phyloP scores from a whole-genome alignment of 2,113 vertebrate species.

The Triplophysa siluroides region DNA sequence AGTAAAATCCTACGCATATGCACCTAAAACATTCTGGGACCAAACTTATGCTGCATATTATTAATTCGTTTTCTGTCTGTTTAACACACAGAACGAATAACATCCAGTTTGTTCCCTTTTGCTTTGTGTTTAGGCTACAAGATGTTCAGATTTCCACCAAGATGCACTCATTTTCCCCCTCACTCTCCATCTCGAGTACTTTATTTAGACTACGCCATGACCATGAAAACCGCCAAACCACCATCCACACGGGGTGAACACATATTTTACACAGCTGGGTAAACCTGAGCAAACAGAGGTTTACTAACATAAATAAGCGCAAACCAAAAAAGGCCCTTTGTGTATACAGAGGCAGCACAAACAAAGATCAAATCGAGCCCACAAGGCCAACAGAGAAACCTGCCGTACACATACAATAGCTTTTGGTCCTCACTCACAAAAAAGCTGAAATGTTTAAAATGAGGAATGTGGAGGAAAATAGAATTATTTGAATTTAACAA shows the following conservation, averaged over 20 bases:
- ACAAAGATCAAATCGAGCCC: constrained; percentile 29
- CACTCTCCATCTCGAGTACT: neutral
- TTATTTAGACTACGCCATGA: constrained; percentile 34
- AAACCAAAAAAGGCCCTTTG: constrained; percentile 24
- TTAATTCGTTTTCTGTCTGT: neutral
- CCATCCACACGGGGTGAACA: constrained; percentile 15
- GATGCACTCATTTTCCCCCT: neutral
- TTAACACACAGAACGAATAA: neutral
- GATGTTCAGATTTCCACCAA: neutral
- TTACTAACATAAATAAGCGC: constrained; percentile 42
- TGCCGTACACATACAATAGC: neutral
- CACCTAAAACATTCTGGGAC: neutral
- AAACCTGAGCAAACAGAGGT: constrained; percentile 30
- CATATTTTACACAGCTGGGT: constrained; percentile 26
- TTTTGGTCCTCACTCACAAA: neutral
- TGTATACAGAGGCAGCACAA: constrained; percentile 31
- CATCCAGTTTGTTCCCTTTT: neutral
- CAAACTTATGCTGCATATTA: neutral
- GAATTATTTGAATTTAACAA: too few species aligned
- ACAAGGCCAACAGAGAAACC: constrained; percentile 4
- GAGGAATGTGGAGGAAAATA: too few species aligned
- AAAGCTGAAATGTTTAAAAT: too few species aligned
- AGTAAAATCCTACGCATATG: neutral
- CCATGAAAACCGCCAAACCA: constrained; percentile 27
- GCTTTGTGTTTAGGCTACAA: neutral